A percentile compares a stretch with the other conserved stretches of the same genome.
These are phyloP conservation scores for Planiliza haematocheilus DNA, from an alignment of 2,113 vertebrate species.

Conservation along the genomic window DNA sequence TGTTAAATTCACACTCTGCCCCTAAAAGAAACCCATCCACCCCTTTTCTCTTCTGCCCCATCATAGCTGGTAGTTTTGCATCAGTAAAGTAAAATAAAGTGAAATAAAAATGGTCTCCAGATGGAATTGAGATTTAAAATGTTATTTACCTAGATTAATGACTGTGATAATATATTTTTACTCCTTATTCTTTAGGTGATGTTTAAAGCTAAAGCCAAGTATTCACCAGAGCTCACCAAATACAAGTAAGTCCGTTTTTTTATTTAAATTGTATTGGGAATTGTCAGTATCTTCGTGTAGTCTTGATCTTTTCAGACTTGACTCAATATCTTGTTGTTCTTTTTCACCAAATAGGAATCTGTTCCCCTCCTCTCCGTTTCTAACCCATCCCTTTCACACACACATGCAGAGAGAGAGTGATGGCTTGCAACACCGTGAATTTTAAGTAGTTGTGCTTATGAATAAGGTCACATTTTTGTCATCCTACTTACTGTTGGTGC, in stretches of 20 bases:
- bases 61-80: background rate
- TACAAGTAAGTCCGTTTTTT: constrained; percentile 88
- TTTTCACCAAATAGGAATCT: background rate
- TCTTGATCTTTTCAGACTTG: background rate
- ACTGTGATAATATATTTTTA: background rate
- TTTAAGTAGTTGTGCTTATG: constrained; percentile 17
- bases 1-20: constrained; percentile 46
- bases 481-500: background rate
- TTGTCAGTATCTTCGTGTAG: too few relatives aligned
- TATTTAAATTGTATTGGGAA: background rate
- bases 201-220: constrained; percentile 95
- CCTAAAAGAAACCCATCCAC: background rate
- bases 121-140: background rate
- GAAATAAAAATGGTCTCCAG: background rate
- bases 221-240: constrained; percentile 95
- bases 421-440: constrained; percentile 5
- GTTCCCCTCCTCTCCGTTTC: background rate
- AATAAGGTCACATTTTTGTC: background rate
- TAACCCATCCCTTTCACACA: background rate
- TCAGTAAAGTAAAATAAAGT: background rate
- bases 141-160: too few relatives aligned
- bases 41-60: background rate
- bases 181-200: constrained; percentile 85
- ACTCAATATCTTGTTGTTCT: background rate
- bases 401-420: background rate